Evolutionary conservation across 1,140 invertebrate species (phyloP).

Genomic region (Dysdera silvatica): DNA sequence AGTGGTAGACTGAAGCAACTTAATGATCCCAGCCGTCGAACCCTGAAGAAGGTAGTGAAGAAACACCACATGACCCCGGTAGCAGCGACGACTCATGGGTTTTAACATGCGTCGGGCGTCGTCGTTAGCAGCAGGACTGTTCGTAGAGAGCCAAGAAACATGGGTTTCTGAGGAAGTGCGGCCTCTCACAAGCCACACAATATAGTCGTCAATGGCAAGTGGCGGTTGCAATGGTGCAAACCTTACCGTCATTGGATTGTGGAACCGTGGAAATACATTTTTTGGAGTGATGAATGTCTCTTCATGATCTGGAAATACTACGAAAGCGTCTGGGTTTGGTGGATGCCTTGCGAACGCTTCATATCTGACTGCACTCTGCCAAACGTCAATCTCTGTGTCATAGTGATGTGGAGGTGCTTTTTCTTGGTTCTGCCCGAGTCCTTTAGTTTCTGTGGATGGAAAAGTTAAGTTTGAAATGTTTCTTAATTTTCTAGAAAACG

Average conservation of each 20-base stretch:
- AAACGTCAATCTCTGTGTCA: neutral
- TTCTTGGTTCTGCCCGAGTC: too few relatives aligned
- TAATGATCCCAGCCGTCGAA: neutral
- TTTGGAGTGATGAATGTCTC: slow-evolving; percentile 5
- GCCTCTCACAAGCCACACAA: slow-evolving; percentile 1
- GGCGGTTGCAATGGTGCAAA: neutral
- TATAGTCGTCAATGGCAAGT: neutral
- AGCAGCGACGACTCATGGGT: neutral
- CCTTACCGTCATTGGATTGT: neutral
- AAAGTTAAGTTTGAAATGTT: too few relatives aligned
- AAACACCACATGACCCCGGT: neutral
- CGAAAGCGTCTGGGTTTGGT: neutral
- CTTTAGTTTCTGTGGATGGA: too few relatives aligned
- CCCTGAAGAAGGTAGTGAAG: neutral
- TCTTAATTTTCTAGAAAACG: too few relatives aligned
- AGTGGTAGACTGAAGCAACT: neutral
- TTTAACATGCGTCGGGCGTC: neutral
- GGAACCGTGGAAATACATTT: neutral
- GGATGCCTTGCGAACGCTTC: neutral
- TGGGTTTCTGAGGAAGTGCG: neutral
- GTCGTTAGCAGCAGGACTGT: neutral
- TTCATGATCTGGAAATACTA: neutral
- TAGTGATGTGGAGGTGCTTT: too few relatives aligned
- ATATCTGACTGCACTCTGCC: neutral
- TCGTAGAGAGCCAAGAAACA: neutral